A percentile compares a stretch with the other conserved stretches of the same genome.
Conservation (phyloP, 92 coral and sea anemone species). For the Hydrozoanthus gracilis region DNA sequence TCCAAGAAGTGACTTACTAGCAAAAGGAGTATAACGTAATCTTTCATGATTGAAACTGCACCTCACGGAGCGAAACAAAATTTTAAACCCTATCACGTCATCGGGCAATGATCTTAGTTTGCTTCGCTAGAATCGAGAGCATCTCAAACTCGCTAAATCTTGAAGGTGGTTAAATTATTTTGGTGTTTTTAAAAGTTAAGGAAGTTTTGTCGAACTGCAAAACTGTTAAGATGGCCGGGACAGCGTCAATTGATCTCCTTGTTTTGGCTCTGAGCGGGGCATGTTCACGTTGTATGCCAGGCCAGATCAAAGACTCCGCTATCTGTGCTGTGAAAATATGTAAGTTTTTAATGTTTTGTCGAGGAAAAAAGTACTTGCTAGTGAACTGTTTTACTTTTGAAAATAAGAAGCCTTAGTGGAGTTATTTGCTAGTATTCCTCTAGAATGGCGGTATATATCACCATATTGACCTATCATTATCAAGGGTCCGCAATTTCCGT, state of each 20-base stretch:
- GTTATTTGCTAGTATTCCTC: too few relatives aligned
- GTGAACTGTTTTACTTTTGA: not conserved
- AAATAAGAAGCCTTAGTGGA: not conserved
- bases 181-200: not conserved
- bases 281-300: conserved; percentile 6
- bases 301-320: conserved; percentile 13
- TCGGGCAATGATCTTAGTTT: conserved; percentile 34
- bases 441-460: too few relatives aligned
- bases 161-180: not conserved
- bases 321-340: conserved; percentile 26
- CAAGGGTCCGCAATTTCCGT: too few relatives aligned
- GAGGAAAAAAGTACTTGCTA: not conserved
- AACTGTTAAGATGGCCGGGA: conserved; percentile 23
- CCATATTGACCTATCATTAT: too few relatives aligned
- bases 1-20: conserved; percentile 14
- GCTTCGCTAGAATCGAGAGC: conserved; percentile 14
- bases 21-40: conserved; percentile 33
- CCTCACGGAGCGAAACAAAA: conserved; percentile 43
- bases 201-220: not conserved
- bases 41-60: conserved; percentile 43
- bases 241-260: conserved; percentile 34
- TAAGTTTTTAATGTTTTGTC: not conserved
- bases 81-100: conserved; percentile 39
- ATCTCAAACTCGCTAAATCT: not conserved
- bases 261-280: conserved; percentile 23